A percentile compares a stretch with the other conserved stretches of the same genome.
phyloP scores from a whole-genome alignment of 2,888 invertebrate genomes.

The Heliconius ethilla region DNA sequence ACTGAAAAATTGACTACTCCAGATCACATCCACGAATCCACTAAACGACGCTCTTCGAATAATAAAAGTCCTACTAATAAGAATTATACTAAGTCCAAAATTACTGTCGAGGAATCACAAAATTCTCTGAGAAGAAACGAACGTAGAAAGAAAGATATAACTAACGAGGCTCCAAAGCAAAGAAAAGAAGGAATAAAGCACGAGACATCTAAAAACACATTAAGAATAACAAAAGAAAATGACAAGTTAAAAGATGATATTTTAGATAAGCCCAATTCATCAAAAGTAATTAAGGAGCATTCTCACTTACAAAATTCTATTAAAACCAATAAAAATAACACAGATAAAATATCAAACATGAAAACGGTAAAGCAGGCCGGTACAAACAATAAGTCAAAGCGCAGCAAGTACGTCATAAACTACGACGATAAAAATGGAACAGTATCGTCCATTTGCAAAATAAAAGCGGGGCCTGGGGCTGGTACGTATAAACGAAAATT shows the following conservation, averaged over 20 bases:
- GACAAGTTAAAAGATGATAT: not conserved
- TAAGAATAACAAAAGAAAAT: conserved; percentile 8
- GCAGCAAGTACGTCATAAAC: conserved; percentile 74
- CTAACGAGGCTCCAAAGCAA: conserved; percentile 1
- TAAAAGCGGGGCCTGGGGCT: conserved; percentile 59
- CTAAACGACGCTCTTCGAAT: conserved; percentile 21
- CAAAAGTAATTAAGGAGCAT: conserved; percentile 31
- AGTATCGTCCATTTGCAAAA: conserved; percentile 73
- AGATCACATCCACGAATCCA: conserved; percentile 32
- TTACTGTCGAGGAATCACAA: conserved; percentile 7
- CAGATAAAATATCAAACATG: conserved; percentile 42
- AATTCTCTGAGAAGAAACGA: conserved; percentile 23
- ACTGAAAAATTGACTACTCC: conserved; percentile 46
- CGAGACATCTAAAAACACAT: conserved; percentile 8
- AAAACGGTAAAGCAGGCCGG: conserved; percentile 44
- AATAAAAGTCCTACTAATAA: conserved; percentile 32
- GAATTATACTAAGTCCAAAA: conserved; percentile 26
- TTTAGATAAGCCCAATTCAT: not conserved
- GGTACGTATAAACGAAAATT: conserved; percentile 61
- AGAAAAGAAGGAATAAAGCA: conserved; percentile 10
- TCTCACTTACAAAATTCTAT: conserved; percentile 26
- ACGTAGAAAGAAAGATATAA: conserved; percentile 5
- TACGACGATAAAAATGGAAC: conserved; percentile 78
- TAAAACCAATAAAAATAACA: conserved; percentile 38
- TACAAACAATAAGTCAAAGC: conserved; percentile 50